These are phyloP conservation scores for Archivesica marissinica DNA, from an alignment of 1,140 invertebrate genomes.

Conservation along the genomic window DNA sequence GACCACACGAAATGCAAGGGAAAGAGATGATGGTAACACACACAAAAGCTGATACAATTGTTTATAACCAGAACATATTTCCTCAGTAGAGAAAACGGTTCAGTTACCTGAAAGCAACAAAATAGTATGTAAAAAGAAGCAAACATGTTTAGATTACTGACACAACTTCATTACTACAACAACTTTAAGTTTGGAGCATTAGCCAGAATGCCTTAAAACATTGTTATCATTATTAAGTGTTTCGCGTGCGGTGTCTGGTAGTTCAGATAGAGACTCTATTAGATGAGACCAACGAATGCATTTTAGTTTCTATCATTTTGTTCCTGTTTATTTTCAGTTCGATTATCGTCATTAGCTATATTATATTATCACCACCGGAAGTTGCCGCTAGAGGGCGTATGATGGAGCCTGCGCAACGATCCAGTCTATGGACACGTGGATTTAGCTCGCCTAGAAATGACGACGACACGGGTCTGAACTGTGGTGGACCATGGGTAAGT, in stretches of 20 bases:
- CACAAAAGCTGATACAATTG: neutral
- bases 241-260: neutral
- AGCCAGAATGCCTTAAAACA: neutral
- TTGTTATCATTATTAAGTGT: neutral
- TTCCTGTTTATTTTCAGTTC: conserved; percentile 38
- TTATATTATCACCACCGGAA: conserved; percentile 11
- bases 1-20: no score
- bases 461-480: conserved; percentile 93
- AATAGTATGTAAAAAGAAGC: no score
- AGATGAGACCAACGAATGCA: no score
- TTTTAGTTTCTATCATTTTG: no score
- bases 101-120: no score
- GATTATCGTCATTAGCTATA: neutral
- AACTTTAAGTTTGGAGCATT: no score
- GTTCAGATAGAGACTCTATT: neutral
- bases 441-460: conserved; percentile 96
- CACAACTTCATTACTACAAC: neutral
- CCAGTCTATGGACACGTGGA: conserved; percentile 96
- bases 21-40: no score
- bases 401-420: conserved; percentile 95
- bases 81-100: no score
- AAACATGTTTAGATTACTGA: neutral
- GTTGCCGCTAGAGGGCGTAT: conserved; percentile 90
- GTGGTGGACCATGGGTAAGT: conserved; percentile 89
- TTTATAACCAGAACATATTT: neutral